phyloP scores from a whole-genome alignment of 35 echinoderm and acorn worm genomes.

The Apostichopus japonicus region DNA sequence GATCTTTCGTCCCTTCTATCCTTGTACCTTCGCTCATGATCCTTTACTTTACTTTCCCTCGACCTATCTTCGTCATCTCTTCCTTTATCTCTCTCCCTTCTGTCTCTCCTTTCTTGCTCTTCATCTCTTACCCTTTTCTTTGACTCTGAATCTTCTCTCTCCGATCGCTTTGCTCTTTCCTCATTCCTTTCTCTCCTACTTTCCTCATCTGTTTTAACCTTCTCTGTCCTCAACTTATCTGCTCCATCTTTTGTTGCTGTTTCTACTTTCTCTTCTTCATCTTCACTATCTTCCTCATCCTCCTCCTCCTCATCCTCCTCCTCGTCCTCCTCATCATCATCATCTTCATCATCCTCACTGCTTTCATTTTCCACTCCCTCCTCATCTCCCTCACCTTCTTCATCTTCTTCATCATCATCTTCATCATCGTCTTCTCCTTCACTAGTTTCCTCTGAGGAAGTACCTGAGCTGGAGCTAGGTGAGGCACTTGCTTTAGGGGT shows the following conservation, averaged over 20 bases:
- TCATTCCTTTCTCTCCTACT: constrained; percentile 12
- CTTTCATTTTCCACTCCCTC: not conserved
- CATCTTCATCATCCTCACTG: constrained; percentile 17
- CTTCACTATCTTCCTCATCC: constrained; percentile 42
- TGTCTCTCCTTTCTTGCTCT: not conserved
- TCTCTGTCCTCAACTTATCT: not conserved
- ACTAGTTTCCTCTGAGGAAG: constrained; percentile 17
- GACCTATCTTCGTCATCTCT: constrained; percentile 22
- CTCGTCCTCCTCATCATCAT: constrained; percentile 36
- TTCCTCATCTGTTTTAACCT: constrained; percentile 39
- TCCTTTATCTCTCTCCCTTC: too few species aligned
- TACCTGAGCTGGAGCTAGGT: not conserved
- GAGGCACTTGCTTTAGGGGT: constrained; percentile 42
- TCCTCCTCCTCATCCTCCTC: constrained; percentile 11
- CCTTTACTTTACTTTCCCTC: not conserved
- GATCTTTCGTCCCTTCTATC: not conserved
- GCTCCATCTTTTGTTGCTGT: constrained; percentile 40
- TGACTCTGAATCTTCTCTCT: not conserved
- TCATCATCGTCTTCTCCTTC: constrained; percentile 31
- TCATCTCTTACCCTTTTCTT: constrained; percentile 19
- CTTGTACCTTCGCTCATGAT: not conserved
- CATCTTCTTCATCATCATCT: constrained; percentile 16
- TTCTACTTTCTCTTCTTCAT: constrained; percentile 41
- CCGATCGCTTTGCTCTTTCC: not conserved
- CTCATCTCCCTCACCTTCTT: not conserved